These are phyloP conservation scores for Lepidocyrtoides sp. DNA, from an alignment of 2,888 invertebrate species.

Conservation along the genomic window DNA sequence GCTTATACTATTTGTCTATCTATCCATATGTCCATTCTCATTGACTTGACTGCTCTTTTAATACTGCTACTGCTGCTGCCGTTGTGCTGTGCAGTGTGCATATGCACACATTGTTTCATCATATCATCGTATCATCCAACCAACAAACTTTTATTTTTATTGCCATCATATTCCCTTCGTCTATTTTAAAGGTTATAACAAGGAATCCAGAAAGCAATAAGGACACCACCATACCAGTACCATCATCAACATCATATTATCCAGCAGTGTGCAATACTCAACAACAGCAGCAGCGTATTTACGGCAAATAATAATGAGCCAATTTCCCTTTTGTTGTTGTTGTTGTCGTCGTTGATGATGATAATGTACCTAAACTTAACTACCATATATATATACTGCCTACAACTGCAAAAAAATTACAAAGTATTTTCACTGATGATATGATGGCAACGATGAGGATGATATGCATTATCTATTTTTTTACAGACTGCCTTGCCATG, in stretches of 20 bases:
- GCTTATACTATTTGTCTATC: not conserved
- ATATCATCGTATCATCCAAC: conserved; percentile 17
- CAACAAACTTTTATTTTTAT: conserved; percentile 68
- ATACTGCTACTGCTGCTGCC: conserved; percentile 36
- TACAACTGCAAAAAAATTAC: not conserved
- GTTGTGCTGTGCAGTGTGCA: not conserved
- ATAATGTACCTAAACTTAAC: not conserved
- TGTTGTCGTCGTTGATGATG: conserved; percentile 39
- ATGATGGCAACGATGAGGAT: not conserved
- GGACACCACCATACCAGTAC: conserved; percentile 20
- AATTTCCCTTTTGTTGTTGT: conserved; percentile 64
- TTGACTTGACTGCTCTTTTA: conserved; percentile 55
- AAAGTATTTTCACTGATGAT: conserved; percentile 15
- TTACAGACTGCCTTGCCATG: conserved; percentile 6
- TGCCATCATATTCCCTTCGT: conserved; percentile 44
- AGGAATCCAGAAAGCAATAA: not conserved
- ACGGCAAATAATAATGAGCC: conserved; percentile 66
- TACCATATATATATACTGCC: not conserved
- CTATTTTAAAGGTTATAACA: not conserved
- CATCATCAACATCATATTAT: conserved; percentile 31
- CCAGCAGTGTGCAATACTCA: conserved; percentile 41
- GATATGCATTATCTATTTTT: conserved; percentile 51
- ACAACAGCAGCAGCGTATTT: not conserved
- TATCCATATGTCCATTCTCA: conserved; percentile 50
- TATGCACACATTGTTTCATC: conserved; percentile 31